Evolutionary conservation across 2,113 vertebrate species (phyloP), one percentile per base, ranked within the genome.

Genomic region (Cololabis saira): DNA sequence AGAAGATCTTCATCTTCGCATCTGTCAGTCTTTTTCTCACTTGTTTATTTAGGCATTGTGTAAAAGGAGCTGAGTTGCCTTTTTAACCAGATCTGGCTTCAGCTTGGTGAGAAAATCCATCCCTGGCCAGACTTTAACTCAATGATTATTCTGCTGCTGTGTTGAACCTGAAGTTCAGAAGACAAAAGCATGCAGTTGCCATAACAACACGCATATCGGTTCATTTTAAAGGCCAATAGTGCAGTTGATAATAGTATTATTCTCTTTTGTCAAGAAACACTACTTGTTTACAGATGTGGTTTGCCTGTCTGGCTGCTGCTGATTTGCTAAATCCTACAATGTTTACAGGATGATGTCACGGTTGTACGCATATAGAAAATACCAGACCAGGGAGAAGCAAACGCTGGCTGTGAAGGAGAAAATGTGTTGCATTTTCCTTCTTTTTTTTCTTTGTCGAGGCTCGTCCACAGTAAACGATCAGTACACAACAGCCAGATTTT

Each of bases 231-330:
- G 33, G 33, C 10, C 3, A 37, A 11, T 37, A 11, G 5, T 7
- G 33, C 33, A 37, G 6, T 37, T 37, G 6, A 11, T 37, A 7
- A 37, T 37, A 37, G 10, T 37, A 11, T 37, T 37, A 37, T 7
- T 37, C 33, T 11, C 10, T 37, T 21, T 55, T 49, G 21, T 15
- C 12, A 22, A 2, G 8, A 49, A 22, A 41, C 49, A 14, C 43
- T 6, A 63, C 12, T 30, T 71, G 44, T 84, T 60, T 70, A 30
- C 55, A 64, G 11, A 7, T 27, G 2, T 19, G 33, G n/a, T n/a
- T 48, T 48, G 13, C 48, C 55, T 60, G 37, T 66, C 67, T 5
- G 4, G 0, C 60, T 61, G 33, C 59, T 76, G 61, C 69, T 73
- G 47, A 43, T 58, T 54, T 56, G 10, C 56, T 40, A 12, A 55